Evolutionary conservation across 2,888 invertebrate genomes (phyloP).

Genomic region (Choristoneura rosaceana): DNA sequence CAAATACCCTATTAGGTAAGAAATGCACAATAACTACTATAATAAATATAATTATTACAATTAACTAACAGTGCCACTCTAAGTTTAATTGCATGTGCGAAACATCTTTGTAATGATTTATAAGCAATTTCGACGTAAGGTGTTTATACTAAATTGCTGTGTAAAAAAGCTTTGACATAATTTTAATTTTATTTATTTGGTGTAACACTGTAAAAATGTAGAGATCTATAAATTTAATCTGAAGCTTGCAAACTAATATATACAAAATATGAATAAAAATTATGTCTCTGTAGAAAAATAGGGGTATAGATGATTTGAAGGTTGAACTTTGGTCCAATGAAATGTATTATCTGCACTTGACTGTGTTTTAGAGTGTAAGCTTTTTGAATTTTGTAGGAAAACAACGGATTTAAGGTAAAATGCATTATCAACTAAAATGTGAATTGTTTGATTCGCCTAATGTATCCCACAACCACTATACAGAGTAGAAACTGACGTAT

Average conservation of each 20-base stretch:
- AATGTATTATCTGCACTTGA: conserved; percentile 77
- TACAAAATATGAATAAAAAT: conserved; percentile 24
- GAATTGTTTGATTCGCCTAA: too few species aligned
- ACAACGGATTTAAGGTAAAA: conserved; percentile 38
- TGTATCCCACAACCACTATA: too few species aligned
- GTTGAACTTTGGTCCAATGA: conserved; percentile 85
- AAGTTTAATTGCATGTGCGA: conserved; percentile 62
- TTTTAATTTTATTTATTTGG: conserved; percentile 3
- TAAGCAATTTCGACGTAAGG: conserved; percentile 61
- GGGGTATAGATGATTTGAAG: conserved; percentile 65
- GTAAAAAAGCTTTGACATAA: conserved; percentile 43
- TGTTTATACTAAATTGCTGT: conserved; percentile 44
- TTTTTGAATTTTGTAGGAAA: conserved; percentile 38
- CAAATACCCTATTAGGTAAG: conserved; percentile 55
- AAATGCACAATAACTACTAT: conserved; percentile 74
- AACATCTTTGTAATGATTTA: conserved; percentile 55
- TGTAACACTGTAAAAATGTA: conserved; percentile 30
- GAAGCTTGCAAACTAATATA: conserved; percentile 34
- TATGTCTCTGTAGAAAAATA: conserved; percentile 32
- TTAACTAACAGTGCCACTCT: conserved; percentile 78
- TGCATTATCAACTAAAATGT: conserved; percentile 28
- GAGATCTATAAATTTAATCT: conserved; percentile 17
- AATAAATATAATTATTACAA: conserved; percentile 51
- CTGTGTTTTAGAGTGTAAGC: conserved; percentile 71
- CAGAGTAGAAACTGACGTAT: too few species aligned